These are phyloP conservation scores for Platorchestia sp. DNA, from an alignment of 1,140 invertebrate species.

Conservation along the genomic window DNA sequence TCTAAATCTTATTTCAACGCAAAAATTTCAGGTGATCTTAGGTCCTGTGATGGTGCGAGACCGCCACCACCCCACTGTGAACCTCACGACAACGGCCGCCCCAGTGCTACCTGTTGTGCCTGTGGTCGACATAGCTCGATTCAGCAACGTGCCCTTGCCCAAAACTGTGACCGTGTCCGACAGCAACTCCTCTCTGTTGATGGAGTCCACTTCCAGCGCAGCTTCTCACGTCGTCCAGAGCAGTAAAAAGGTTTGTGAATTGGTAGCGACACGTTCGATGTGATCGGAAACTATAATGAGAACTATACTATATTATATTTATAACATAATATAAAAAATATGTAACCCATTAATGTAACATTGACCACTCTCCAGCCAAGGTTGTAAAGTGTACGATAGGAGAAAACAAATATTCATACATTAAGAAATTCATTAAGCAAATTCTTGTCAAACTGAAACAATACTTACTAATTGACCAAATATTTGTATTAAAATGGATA, in stretches of 20 bases:
- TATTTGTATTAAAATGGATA: too few relatives aligned
- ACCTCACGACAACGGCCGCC: background rate
- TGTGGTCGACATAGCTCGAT: conserved; percentile 63
- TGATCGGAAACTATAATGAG: too few relatives aligned
- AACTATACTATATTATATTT: too few relatives aligned
- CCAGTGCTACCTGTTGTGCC: conserved; percentile 60
- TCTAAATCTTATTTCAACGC: background rate
- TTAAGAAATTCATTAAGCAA: too few relatives aligned
- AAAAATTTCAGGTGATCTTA: conserved; percentile 57
- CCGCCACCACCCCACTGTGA: conserved; percentile 56
- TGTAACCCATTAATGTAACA: too few relatives aligned
- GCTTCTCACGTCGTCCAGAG: background rate
- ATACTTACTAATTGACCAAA: too few relatives aligned
- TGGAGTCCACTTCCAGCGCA: conserved; percentile 50
- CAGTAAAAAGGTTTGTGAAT: conserved; percentile 18
- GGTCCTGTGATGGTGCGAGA: conserved; percentile 61
- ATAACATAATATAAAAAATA: too few relatives aligned
- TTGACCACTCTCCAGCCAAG: too few relatives aligned
- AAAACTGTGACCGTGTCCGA: conserved; percentile 49
- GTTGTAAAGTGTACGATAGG: too few relatives aligned
- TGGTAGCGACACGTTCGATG: conserved; percentile 60
- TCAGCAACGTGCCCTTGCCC: conserved; percentile 65
- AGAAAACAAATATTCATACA: too few relatives aligned
- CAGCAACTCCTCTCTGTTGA: conserved; percentile 52
- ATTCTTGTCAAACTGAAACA: too few relatives aligned